Percentiles rank a stretch among this genome's conserved stretches.
Conservation (phyloP, 2,888 invertebrate species). For the Tiphia femorata region DNA sequence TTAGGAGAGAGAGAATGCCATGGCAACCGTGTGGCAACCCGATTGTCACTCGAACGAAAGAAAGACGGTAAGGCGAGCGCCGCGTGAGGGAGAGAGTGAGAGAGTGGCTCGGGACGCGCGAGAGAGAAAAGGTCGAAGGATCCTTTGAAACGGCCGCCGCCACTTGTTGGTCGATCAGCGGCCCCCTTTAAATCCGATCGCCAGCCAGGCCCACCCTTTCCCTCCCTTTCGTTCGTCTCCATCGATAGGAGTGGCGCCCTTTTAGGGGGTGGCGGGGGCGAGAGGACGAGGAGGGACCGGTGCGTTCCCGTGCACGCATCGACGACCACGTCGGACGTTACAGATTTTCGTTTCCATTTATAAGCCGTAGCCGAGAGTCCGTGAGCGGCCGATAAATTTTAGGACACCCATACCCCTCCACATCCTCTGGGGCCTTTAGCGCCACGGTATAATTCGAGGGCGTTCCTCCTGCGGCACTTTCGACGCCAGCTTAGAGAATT, state of each 20-base stretch:
- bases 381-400: not conserved
- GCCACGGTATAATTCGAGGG: no score
- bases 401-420: no score
- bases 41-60: conserved; percentile 33
- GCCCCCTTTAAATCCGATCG: conserved; percentile 64
- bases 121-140: conserved; percentile 39
- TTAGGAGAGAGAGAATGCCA: conserved; percentile 50
- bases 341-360: conserved; percentile 61
- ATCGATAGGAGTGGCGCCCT: conserved; percentile 55
- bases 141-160: conserved; percentile 62
- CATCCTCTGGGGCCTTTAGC: conserved; percentile 43
- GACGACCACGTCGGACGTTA: conserved; percentile 52
- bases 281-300: conserved; percentile 13
- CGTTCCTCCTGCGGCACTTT: no score
- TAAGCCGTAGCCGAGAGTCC: conserved; percentile 31
- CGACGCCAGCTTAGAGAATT: no score
- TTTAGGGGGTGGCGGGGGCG: conserved; percentile 28
- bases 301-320: conserved; percentile 54
- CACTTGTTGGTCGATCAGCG: conserved; percentile 64
- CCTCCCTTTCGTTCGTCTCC: conserved; percentile 26
- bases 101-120: conserved; percentile 23
- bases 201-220: conserved; percentile 35
- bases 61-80: conserved; percentile 13
- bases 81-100: conserved; percentile 4
- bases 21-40: conserved; percentile 23